Conservation (phyloP, 1,140 invertebrate genomes). For the Sitophilus oryzae region DNA sequence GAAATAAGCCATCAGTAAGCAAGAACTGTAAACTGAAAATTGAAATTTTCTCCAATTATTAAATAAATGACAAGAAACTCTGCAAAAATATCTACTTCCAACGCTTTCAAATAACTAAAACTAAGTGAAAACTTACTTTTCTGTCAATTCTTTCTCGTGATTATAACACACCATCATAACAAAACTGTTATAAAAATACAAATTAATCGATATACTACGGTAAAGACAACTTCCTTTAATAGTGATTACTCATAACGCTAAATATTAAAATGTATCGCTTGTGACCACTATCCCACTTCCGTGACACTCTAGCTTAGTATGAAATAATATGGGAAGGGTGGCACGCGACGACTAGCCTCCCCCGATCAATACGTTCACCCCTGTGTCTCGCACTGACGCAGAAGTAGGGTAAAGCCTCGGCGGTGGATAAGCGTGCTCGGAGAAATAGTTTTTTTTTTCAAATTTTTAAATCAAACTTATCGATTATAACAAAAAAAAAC, state of each 20-base stretch:
- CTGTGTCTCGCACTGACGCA: not conserved
- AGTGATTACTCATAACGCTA: not conserved
- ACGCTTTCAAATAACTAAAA: no score
- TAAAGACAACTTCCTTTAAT: not conserved
- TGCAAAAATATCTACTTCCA: no score
- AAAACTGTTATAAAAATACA: not conserved
- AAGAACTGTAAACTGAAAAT: no score
- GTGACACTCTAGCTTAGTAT: not conserved
- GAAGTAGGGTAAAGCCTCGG: slow-evolving; percentile 12
- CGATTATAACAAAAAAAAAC: no score
- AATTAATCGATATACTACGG: not conserved
- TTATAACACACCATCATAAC: slow-evolving; percentile 29
- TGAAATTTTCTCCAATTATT: no score
- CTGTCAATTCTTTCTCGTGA: slow-evolving; percentile 19
- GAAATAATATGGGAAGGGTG: not conserved
- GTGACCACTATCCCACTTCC: not conserved
- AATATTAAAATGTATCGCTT: not conserved
- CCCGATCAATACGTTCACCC: slow-evolving; percentile 18
- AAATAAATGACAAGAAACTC: no score
- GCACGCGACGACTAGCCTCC: slow-evolving; percentile 8
- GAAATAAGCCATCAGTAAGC: no score
- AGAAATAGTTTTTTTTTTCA: no score
- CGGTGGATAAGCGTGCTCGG: not conserved
- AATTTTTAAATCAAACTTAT: no score
- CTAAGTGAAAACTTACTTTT: slow-evolving; percentile 19